Conservation (phyloP, 1,140 invertebrate genomes). For the Drosophila insularis region DNA sequence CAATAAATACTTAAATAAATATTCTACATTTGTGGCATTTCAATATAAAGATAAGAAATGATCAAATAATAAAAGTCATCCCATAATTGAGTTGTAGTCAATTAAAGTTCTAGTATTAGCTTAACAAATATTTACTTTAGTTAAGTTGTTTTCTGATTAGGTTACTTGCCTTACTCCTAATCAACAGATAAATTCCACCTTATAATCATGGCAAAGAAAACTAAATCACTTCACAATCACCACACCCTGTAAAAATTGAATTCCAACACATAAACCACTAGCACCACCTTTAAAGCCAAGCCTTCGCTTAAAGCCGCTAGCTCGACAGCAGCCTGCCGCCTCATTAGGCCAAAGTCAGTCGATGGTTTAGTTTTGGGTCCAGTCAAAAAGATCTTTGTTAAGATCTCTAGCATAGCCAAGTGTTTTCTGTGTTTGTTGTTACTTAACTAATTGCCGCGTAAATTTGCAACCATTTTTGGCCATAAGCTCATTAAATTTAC, state of each 20-base stretch:
- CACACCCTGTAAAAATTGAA: slow-evolving; percentile 4
- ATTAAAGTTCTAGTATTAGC: not conserved
- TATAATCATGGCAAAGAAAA: not conserved
- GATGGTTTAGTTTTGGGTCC: slow-evolving; percentile 1
- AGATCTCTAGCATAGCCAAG: slow-evolving; percentile 45
- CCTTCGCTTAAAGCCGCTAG: not conserved
- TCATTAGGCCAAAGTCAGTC: slow-evolving; percentile 8
- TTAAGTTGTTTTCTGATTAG: not conserved
- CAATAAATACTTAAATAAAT: too few species aligned
- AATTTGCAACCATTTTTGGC: slow-evolving; percentile 81
- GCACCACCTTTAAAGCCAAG: not conserved
- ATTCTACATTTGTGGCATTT: too few species aligned
- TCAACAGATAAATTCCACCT: not conserved
- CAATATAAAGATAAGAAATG: too few species aligned
- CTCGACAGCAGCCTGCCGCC: not conserved
- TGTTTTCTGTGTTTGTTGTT: slow-evolving; percentile 60
- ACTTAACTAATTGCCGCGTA: slow-evolving; percentile 75
- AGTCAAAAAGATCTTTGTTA: slow-evolving; percentile 5
- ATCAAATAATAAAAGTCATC: too few species aligned
- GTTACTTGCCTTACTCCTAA: not conserved
- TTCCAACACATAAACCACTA: not conserved
- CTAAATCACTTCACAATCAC: not conserved
- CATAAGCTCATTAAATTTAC: slow-evolving; percentile 76
- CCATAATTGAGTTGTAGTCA: too few species aligned
- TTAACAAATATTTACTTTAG: not conserved